Evolutionary conservation across 1,140 invertebrate genomes (phyloP).

Genomic region (Nasonia longicornis): DNA sequence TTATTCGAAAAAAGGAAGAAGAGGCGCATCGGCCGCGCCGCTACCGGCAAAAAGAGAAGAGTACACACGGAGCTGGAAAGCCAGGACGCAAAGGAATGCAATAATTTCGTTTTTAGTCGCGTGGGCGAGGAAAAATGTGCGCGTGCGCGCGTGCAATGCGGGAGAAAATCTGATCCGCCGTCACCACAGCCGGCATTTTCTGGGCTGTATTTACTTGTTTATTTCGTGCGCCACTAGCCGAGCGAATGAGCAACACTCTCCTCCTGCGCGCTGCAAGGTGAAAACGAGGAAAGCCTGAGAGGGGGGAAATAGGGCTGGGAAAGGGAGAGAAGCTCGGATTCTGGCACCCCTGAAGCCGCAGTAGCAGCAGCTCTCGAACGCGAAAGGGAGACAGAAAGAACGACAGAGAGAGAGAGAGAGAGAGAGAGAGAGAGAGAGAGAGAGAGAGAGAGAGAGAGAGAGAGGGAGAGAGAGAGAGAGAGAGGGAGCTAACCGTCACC

Average conservation of each 20-base stretch:
- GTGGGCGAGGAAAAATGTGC: constrained; percentile 10
- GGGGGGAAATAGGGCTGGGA: constrained; percentile 26
- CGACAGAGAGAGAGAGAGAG: constrained; percentile 25
- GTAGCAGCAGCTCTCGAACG: background rate
- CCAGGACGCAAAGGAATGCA: constrained; percentile 39
- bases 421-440: background rate
- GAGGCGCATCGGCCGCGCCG: background rate
- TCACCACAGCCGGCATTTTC: constrained; percentile 15
- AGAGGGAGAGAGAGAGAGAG: constrained; percentile 42
- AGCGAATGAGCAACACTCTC: constrained; percentile 35
- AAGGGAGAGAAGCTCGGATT: constrained; percentile 44
- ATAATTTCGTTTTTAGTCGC: constrained; percentile 41
- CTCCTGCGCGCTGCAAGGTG: constrained; percentile 15
- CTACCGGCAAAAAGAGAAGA: background rate
- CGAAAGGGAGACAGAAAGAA: background rate
- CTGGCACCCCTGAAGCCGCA: constrained; percentile 13
- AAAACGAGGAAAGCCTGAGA: constrained; percentile 34
- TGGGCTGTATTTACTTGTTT: constrained; percentile 41
- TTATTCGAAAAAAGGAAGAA: constrained; percentile 2
- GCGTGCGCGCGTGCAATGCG: constrained; percentile 1
- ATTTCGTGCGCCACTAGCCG: constrained; percentile 21
- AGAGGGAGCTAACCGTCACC: constrained; percentile 59
- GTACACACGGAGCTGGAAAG: background rate
- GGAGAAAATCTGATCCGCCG: constrained; percentile 34
- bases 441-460: constrained; percentile 25